Percentiles rank a stretch among this genome's conserved stretches.
Evolutionary conservation across 2,797 vertebrate species (phyloP).

Genomic region (Emydoidea blandingii): DNA sequence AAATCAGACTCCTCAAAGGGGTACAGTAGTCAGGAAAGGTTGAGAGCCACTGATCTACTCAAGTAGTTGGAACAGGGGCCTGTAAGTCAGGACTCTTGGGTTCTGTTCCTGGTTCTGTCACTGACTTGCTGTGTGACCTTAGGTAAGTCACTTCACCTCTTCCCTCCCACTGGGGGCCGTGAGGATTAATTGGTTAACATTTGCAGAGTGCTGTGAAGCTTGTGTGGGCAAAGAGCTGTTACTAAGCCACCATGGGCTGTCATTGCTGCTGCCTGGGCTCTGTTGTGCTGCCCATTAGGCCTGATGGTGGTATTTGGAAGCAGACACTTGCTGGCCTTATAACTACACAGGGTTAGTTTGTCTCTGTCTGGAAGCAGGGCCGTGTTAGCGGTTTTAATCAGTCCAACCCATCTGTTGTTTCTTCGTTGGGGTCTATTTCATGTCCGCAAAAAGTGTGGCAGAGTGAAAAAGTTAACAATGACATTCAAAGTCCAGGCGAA

Average conservation of each 20-base stretch:
- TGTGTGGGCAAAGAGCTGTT: background rate
- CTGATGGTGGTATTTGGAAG: background rate
- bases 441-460: background rate
- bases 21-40: too few species aligned
- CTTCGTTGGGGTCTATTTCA: background rate
- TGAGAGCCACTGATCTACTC: background rate
- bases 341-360: background rate
- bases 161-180: background rate
- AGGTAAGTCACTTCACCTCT: background rate
- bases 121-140: background rate
- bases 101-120: background rate
- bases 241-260: background rate
- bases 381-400: background rate
- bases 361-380: background rate
- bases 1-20: too few species aligned
- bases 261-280: background rate
- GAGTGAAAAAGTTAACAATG: background rate
- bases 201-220: too few species aligned
- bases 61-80: background rate
- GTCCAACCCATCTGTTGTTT: background rate
- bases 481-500: background rate
- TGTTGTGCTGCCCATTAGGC: background rate
- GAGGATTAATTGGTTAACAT: background rate
- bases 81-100: background rate
- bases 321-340: background rate